Evolutionary conservation across 2,113 vertebrate genomes (phyloP).

Genomic region (Bufo gargarizans): DNA sequence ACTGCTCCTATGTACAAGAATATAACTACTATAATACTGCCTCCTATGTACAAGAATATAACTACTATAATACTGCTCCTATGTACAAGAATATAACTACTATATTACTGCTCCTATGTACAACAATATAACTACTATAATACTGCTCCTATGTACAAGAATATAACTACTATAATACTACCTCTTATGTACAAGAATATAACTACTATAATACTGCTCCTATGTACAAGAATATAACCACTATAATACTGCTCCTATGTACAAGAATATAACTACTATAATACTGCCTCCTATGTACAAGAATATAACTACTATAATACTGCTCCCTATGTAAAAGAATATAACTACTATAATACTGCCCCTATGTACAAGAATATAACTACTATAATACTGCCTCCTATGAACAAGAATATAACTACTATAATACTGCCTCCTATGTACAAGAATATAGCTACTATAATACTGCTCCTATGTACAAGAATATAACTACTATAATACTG

Average conservation of each 20-base stretch:
- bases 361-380: not conserved
- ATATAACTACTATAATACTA: not conserved
- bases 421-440: conserved; percentile 3
- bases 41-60: too few relatives aligned
- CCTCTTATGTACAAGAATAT: not conserved
- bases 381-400: too few relatives aligned
- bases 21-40: too few relatives aligned
- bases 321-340: not conserved
- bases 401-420: not conserved
- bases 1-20: too few relatives aligned
- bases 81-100: too few relatives aligned
- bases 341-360: not conserved
- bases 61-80: too few relatives aligned
- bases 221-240: conserved; percentile 10
- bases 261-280: conserved; percentile 11
- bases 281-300: not conserved
- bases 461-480: not conserved
- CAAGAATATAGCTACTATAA: conserved; percentile 7
- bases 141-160: not conserved
- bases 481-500: conserved; percentile 5
- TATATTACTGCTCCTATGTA: too few relatives aligned
- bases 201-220: not conserved
- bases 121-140: too few relatives aligned
- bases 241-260: not conserved
- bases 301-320: conserved; percentile 10